Base-by-base conservation (phyloP, 2,113 vertebrate genomes). In the Tiliqua scincoides region DNA sequence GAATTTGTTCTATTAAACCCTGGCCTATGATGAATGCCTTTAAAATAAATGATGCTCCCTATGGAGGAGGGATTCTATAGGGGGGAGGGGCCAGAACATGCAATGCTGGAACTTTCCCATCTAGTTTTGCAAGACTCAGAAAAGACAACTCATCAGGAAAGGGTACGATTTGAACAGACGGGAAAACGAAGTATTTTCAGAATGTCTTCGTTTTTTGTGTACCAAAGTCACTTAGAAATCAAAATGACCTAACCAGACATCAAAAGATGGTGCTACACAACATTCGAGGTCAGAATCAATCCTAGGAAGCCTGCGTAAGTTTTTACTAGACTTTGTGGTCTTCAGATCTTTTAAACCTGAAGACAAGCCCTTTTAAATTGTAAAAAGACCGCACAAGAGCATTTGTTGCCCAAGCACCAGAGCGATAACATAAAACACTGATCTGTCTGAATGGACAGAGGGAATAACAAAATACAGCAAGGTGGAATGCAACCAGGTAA, bases 401-500 rank as follows among this genome's bases (percentile, higher is more conserved):
- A 96, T 97, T 96, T 96, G 92, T 96, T 95, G 92, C 92, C 95
- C 96, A 91, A 95, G 95, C 93, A 94, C 94, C 85, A 91, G 94
- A 94, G 91, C 71, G 93, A 94, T 97, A 96, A 95, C 54, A 57
- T 95, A 96, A 96, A 97, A 96, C 92, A 96, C 96, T 96, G 97
- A 97, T 97, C 93, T 96, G 79, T 37, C 70, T 61, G 93, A 95
- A 95, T 95, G 93, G 95, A 95, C 95, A 48, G 85, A 93, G 93
- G 95, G 94, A 95, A 95, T 91, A 96, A 96, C 96, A 95, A 97
- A 95, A 93, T 93, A 97, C 97, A 97, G 92, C 91, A 90, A 91
- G 94, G 90, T 95, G 96, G 96, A 97, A 97, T 95, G 93, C 96
- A 97, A 97, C 97, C 94, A 96, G 93, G 92, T 91, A 94, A 97